Base-by-base conservation (phyloP, 1,140 invertebrate species). In the Eufriesea mexicana region DNA sequence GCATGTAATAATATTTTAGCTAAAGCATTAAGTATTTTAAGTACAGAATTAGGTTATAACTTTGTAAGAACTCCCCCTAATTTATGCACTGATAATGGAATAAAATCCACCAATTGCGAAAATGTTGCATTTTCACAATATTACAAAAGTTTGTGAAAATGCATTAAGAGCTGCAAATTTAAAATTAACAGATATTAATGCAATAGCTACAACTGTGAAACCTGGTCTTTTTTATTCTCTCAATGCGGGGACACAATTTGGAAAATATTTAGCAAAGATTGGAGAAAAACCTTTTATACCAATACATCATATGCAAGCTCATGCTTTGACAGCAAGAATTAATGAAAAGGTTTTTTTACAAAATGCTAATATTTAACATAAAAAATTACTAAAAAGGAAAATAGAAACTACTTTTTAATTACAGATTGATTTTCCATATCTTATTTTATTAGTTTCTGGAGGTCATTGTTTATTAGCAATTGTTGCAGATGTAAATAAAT, bases 261-360 rank as follows among this genome's bases (percentile, higher is more conserved):
- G 97, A 4, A 98, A 97, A 91, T 95, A 97, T 91, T 91, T 99
- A 45, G 96, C 96, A 45, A 94, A 95, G 84, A 93, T 95, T 74
- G 95, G 95, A 86, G 95, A 96, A 1, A 98, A 98, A 93, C 98
- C 98, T 9, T 95, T 99, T 85, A 98, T 99, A 91, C 98, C 98
- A 0, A 97, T 99, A 89, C 99, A 99, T 95, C 99, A 99, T 89
- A 99, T 99, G 99, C 97, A 99, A 96, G 99, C 99, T 14, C 99
- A 99, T 96, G 98, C 99, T n/a, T 93, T 99, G 75, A 98, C 97
- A 35, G 96, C 95, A 23, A 95, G 98, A 91, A 97, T 99, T 95
- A 91, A 95, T 2, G 87, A 96, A 80, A 93, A 95, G 94, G 95
- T 95, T 92, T 85, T 61, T 75, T 84, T 25, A 57, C 20, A 49